A percentile compares a stretch with the other conserved stretches of the same genome.
Conservation (phyloP, 2,113 vertebrate species). For the Grallaria varia region DNA sequence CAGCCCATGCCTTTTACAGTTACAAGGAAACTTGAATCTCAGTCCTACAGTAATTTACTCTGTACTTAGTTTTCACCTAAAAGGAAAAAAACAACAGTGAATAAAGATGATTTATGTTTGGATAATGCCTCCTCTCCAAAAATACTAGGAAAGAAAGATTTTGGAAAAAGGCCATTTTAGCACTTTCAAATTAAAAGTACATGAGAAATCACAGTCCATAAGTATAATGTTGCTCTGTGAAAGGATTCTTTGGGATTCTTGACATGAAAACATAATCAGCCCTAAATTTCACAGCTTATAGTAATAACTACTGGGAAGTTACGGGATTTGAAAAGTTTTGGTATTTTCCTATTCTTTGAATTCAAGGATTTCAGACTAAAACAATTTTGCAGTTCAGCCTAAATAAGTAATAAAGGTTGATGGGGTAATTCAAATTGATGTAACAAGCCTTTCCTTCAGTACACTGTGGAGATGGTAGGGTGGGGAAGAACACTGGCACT, state of each 20-base stretch:
- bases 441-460: background rate
- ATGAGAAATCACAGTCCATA: background rate
- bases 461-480: background rate
- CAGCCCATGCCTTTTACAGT: background rate
- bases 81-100: background rate
- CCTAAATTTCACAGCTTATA: background rate
- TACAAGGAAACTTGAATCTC: background rate
- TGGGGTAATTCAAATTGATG: background rate
- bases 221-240: background rate
- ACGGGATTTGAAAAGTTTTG: background rate
- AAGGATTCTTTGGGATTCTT: background rate
- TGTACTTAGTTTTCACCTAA: background rate
- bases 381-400: background rate
- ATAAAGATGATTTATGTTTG: background rate
- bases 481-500: background rate
- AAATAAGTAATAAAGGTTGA: background rate
- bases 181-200: background rate
- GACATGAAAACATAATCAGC: background rate
- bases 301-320: background rate
- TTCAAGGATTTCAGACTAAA: background rate
- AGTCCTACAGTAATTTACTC: background rate
- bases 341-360: background rate
- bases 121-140: background rate
- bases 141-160: background rate
- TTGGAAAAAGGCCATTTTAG: background rate